Conservation (phyloP, 2,888 invertebrate genomes). For the Amphimallon solstitiale region DNA sequence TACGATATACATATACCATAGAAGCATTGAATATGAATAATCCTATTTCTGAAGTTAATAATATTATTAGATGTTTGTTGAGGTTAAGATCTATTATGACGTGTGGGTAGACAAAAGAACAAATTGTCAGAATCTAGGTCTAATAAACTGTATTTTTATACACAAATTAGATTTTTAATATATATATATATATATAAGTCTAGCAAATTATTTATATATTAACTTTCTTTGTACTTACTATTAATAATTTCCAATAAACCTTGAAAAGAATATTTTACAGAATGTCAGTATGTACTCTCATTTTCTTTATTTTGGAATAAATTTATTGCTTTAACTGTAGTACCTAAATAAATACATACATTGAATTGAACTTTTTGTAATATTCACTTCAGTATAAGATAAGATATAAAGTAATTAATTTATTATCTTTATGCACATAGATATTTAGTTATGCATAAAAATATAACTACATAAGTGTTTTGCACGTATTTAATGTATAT, state of each 20-base stretch:
- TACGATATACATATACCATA: too few species aligned
- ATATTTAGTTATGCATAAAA: constrained; percentile 20
- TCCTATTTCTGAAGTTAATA: neutral
- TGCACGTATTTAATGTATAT: neutral
- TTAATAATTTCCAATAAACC: neutral
- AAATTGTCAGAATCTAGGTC: constrained; percentile 1
- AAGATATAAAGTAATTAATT: constrained; percentile 39
- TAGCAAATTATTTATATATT: too few species aligned
- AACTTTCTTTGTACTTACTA: too few species aligned
- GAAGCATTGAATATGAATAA: too few species aligned
- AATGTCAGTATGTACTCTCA: neutral
- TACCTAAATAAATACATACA: constrained; percentile 28
- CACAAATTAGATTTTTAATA: neutral
- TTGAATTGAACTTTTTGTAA: constrained; percentile 29
- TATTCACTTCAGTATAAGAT: constrained; percentile 30
- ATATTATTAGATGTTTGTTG: too few species aligned
- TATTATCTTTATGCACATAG: constrained; percentile 35
- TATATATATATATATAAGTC: too few species aligned
- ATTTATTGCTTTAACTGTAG: constrained; percentile 10
- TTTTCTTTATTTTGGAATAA: constrained; percentile 19
- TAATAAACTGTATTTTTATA: neutral
- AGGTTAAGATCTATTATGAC: constrained; percentile 10
- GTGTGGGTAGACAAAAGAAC: constrained; percentile 5
- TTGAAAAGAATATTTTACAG: neutral
- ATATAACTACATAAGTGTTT: constrained; percentile 9